A percentile compares a stretch with the other conserved stretches of the same genome.
phyloP scores from a whole-genome alignment of 1,140 invertebrate genomes.

The Drosophila guanche region DNA sequence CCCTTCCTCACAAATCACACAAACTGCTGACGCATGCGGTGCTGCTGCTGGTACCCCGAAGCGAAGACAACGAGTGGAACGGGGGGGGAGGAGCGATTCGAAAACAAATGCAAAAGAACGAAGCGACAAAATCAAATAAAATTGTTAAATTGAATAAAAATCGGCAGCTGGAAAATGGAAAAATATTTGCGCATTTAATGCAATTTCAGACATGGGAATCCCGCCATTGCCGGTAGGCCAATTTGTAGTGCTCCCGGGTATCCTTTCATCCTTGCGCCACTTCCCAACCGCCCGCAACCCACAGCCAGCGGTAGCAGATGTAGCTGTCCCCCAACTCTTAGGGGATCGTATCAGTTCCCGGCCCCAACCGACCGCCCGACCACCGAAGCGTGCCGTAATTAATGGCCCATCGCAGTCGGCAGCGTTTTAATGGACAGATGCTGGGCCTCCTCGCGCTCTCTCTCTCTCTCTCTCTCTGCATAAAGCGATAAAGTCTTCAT shows the following conservation, averaged over 20 bases:
- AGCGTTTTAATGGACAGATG: slow-evolving; percentile 62
- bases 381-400: slow-evolving; percentile 62
- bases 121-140: slow-evolving; percentile 72
- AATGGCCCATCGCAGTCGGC: slow-evolving; percentile 56
- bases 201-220: slow-evolving; percentile 58
- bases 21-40: slow-evolving; percentile 58
- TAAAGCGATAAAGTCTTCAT: slow-evolving; percentile 49
- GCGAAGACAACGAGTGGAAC: neutral
- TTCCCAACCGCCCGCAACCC: neutral
- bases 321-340: neutral
- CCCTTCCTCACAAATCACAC: slow-evolving; percentile 24
- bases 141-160: slow-evolving; percentile 82
- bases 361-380: slow-evolving; percentile 3
- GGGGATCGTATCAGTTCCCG: slow-evolving; percentile 4
- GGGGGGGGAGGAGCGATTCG: neutral
- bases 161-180: slow-evolving; percentile 69
- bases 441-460: slow-evolving; percentile 13
- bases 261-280: neutral
- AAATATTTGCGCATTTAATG: slow-evolving; percentile 76
- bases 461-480: neutral
- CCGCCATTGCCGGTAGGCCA: slow-evolving; percentile 38
- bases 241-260: slow-evolving; percentile 43
- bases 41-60: no score
- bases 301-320: slow-evolving; percentile 9
- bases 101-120: slow-evolving; percentile 47